Conservation (phyloP, 1,140 invertebrate genomes). For the Panagrolaimus sp. region DNA sequence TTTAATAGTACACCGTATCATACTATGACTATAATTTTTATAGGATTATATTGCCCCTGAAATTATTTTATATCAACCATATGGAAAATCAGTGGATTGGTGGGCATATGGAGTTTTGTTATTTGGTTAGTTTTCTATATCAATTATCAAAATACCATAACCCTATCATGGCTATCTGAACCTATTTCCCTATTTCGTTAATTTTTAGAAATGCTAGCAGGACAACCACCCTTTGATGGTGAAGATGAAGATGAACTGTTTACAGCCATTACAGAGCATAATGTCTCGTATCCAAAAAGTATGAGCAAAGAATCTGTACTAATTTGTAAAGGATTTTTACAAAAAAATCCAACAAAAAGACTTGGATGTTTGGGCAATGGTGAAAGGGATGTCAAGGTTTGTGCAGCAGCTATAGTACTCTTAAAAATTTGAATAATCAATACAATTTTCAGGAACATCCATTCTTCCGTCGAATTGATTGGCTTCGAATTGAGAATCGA, state of each 20-base stretch:
- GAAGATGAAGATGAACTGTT: conserved; percentile 99
- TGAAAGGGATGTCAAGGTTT: conserved; percentile 53
- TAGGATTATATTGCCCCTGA: conserved; percentile 27
- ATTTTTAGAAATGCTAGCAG: conserved; percentile 85
- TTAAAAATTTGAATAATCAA: conserved; percentile 66
- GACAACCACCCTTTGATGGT: conserved; percentile 94
- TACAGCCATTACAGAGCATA: conserved; percentile 90
- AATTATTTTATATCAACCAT: conserved; percentile 92
- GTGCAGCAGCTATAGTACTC: conserved; percentile 95
- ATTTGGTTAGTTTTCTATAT: conserved; percentile 11
- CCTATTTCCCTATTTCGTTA: too few relatives aligned
- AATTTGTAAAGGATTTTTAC: conserved; percentile 90
- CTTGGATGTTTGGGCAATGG: conserved; percentile 73
- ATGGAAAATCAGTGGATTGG: conserved; percentile 98
- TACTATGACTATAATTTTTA: conserved; percentile 65
- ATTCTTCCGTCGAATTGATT: conserved; percentile 95
- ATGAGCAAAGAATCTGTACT: conserved; percentile 90
- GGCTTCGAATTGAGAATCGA: conserved; percentile 88
- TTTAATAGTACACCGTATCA: neutral
- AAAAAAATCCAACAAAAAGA: conserved; percentile 87
- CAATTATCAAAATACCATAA: too few relatives aligned
- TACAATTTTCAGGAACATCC: conserved; percentile 78
- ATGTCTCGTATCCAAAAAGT: conserved; percentile 93
- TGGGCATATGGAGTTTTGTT: conserved; percentile 98
- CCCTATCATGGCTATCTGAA: too few relatives aligned